Percentiles rank a stretch among this genome's conserved stretches.
These are phyloP conservation scores for Brachionus angularis DNA, from an alignment of 1,140 invertebrate genomes.

Conservation along the genomic window DNA sequence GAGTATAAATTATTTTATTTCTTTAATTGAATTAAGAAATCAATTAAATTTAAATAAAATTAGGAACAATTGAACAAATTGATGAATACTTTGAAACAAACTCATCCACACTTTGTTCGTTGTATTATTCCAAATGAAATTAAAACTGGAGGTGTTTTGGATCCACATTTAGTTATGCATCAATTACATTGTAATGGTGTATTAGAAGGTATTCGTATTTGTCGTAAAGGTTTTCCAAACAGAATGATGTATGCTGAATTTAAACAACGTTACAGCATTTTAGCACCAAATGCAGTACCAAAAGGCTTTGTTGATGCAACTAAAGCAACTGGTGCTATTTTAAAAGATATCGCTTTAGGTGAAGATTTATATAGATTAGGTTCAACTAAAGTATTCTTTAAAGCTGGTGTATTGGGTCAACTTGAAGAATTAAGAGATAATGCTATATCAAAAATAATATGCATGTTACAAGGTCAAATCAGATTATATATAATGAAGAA, in stretches of 20 bases:
- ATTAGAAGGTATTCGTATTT: slow-evolving; percentile 99
- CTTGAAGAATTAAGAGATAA: slow-evolving; percentile 99
- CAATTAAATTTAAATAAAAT: too few species aligned
- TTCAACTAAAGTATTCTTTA: slow-evolving; percentile 99
- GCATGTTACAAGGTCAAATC: slow-evolving; percentile 94
- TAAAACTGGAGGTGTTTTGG: slow-evolving; percentile 92
- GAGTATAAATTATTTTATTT: too few species aligned
- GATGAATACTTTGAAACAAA: slow-evolving; percentile 90
- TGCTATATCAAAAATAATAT: slow-evolving; percentile 92
- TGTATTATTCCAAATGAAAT: slow-evolving; percentile 99
- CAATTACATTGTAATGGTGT: slow-evolving; percentile 99
- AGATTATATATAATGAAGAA: slow-evolving; percentile 77
- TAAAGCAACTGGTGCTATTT: slow-evolving; percentile 73
- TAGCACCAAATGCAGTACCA: slow-evolving; percentile 76
- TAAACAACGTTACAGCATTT: slow-evolving; percentile 99
- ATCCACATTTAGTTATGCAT: slow-evolving; percentile 91
- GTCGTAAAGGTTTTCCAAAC: slow-evolving; percentile 99
- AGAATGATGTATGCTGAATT: slow-evolving; percentile 99
- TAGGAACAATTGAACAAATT: slow-evolving; percentile 93
- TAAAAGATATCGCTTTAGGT: slow-evolving; percentile 72
- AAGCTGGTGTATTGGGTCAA: slow-evolving; percentile 98
- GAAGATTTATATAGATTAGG: slow-evolving; percentile 83
- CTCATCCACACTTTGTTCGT: slow-evolving; percentile 97
- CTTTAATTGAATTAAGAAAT: too few species aligned
- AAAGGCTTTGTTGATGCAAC: slow-evolving; percentile 72